phyloP scores from a whole-genome alignment of 2,113 vertebrate species.

The Mobula birostris region DNA sequence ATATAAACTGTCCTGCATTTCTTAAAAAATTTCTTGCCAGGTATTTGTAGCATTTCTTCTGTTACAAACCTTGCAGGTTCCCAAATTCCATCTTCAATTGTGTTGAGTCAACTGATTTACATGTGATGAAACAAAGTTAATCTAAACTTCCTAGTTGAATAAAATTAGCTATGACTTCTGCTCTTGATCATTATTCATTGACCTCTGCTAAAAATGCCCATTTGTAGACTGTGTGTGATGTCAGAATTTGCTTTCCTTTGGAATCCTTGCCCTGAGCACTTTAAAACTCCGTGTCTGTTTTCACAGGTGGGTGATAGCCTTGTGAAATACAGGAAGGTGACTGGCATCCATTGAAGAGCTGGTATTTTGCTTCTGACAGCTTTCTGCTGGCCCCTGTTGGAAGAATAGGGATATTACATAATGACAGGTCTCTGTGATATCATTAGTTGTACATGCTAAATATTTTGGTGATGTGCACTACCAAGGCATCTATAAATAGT shows the following conservation, averaged over 20 bases:
- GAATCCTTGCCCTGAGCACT: background rate
- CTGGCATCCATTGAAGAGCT: background rate
- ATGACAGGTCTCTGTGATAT: background rate
- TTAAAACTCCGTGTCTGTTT: background rate
- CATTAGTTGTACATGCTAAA: background rate
- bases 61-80: background rate
- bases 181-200: background rate
- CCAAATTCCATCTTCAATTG: background rate
- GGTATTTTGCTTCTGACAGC: background rate
- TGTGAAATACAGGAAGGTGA: background rate
- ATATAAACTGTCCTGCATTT: background rate
- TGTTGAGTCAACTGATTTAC: background rate
- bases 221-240: background rate
- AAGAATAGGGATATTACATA: background rate
- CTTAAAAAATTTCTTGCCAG: background rate
- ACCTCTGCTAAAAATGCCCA: background rate
- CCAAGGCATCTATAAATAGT: background rate
- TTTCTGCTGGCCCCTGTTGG: background rate
- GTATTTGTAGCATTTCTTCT: background rate
- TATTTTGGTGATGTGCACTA: background rate
- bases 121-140: background rate
- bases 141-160: background rate
- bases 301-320: background rate
- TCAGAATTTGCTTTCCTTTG: background rate
- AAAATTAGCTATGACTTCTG: background rate